Evolutionary conservation across 2,797 vertebrate genomes (phyloP).

Genomic region (Hydrolagus colliei): DNA sequence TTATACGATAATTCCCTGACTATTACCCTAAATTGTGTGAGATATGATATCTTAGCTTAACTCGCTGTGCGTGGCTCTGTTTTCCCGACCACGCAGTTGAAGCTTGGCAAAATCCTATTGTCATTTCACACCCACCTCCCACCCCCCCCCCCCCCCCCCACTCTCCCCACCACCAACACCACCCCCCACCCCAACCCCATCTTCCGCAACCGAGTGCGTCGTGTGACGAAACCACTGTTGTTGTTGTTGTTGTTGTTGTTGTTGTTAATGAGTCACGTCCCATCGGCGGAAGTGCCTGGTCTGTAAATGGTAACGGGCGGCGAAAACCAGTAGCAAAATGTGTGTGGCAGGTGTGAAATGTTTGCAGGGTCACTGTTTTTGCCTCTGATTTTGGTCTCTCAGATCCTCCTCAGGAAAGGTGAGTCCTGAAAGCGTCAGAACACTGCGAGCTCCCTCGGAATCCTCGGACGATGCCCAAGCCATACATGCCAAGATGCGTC

Average conservation of each 20-base stretch:
- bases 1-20: slow-evolving; percentile 15
- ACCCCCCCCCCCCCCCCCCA: no score
- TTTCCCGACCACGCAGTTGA: not conserved
- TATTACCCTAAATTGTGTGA: slow-evolving; percentile 18
- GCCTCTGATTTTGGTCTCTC: slow-evolving; percentile 36
- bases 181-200: not conserved
- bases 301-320: slow-evolving; percentile 21
- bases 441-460: slow-evolving; percentile 76
- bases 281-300: not conserved
- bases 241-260: not conserved
- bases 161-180: no score
- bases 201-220: slow-evolving; percentile 18
- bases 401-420: slow-evolving; percentile 97
- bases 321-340: not conserved
- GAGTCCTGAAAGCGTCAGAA: slow-evolving; percentile 90
- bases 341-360: slow-evolving; percentile 9
- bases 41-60: slow-evolving; percentile 8
- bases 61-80: not conserved
- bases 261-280: slow-evolving; percentile 1
- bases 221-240: not conserved
- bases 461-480: slow-evolving; percentile 84
- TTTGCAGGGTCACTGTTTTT: slow-evolving; percentile 21
- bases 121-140: no score
- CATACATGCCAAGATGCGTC: slow-evolving; percentile 84
- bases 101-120: no score